Conservation (phyloP, 2,113 vertebrate genomes). For the Diadophis punctatus region DNA sequence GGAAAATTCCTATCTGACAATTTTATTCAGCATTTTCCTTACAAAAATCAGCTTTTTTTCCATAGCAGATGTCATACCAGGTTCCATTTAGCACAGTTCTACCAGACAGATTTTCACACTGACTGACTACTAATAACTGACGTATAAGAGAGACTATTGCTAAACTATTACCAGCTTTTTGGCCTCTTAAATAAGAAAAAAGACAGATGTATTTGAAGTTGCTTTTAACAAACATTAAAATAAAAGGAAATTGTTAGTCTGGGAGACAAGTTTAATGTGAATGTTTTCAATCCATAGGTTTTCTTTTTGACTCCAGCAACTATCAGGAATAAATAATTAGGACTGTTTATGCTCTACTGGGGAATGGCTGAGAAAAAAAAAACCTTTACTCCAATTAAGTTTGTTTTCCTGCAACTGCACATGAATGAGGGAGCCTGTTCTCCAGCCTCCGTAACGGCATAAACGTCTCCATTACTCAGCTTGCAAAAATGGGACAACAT, state of each 20-base stretch:
- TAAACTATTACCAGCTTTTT: slow-evolving; percentile 31
- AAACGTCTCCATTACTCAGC: neutral
- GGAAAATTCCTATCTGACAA: too few species aligned
- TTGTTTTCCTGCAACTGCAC: neutral
- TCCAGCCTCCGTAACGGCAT: neutral
- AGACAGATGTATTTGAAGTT: neutral
- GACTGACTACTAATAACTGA: slow-evolving; percentile 28
- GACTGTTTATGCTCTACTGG: neutral
- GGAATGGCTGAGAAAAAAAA: neutral
- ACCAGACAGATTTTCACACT: slow-evolving; percentile 44
- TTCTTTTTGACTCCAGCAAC: neutral
- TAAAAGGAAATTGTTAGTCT: neutral
- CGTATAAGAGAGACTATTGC: slow-evolving; percentile 34
- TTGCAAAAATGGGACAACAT: neutral
- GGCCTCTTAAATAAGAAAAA: neutral
- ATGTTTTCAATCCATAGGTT: neutral
- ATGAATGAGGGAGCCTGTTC: neutral
- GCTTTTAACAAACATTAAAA: neutral
- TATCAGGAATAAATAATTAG: neutral
- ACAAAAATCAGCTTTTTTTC: slow-evolving; percentile 58
- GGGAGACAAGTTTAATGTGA: neutral
- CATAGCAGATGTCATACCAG: slow-evolving; percentile 56
- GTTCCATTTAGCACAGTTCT: slow-evolving; percentile 58
- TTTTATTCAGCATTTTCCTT: slow-evolving; percentile 56
- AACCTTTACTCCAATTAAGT: neutral